These are phyloP conservation scores for Drosophila bipectinata DNA, from an alignment of 1,140 invertebrate genomes.

Conservation along the genomic window DNA sequence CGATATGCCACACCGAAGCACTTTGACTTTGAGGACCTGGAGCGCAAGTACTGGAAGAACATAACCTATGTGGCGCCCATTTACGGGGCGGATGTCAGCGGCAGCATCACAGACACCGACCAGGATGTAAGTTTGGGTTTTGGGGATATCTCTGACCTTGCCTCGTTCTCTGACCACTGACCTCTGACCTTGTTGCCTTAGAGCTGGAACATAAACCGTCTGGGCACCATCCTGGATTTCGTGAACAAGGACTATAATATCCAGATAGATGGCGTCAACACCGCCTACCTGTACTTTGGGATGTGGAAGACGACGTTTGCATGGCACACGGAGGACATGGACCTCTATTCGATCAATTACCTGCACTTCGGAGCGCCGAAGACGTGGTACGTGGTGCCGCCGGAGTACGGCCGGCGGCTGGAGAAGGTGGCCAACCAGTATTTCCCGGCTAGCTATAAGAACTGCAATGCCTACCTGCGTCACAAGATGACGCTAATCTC, in stretches of 20 bases:
- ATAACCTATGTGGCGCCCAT: constrained; percentile 96
- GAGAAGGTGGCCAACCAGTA: constrained; percentile 96
- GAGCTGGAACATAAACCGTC: constrained; percentile 96
- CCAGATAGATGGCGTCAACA: constrained; percentile 99
- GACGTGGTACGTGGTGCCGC: constrained; percentile 98
- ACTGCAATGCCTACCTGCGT: constrained; percentile 97
- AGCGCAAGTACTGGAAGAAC: constrained; percentile 99
- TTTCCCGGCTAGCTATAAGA: constrained; percentile 93
- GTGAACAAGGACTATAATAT: constrained; percentile 98
- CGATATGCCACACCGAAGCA: constrained; percentile 94
- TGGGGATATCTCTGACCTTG: neutral
- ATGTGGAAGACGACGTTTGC: constrained; percentile 99
- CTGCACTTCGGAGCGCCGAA: constrained; percentile 96
- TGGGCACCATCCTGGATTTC: constrained; percentile 97
- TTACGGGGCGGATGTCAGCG: constrained; percentile 99
- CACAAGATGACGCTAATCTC: constrained; percentile 99
- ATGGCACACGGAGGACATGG: constrained; percentile 99
- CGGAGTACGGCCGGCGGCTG: constrained; percentile 95
- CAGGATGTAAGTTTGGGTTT: constrained; percentile 75
- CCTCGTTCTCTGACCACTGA: neutral
- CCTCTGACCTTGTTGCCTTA: constrained; percentile 10
- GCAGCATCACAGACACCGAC: constrained; percentile 95
- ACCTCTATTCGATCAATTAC: constrained; percentile 99
- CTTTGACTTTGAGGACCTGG: constrained; percentile 97
- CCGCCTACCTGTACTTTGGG: constrained; percentile 99